These are phyloP conservation scores for Lycopodina hypogea DNA, from an alignment of 37 sponge, comb jelly and placozoan species.

Conservation along the genomic window DNA sequence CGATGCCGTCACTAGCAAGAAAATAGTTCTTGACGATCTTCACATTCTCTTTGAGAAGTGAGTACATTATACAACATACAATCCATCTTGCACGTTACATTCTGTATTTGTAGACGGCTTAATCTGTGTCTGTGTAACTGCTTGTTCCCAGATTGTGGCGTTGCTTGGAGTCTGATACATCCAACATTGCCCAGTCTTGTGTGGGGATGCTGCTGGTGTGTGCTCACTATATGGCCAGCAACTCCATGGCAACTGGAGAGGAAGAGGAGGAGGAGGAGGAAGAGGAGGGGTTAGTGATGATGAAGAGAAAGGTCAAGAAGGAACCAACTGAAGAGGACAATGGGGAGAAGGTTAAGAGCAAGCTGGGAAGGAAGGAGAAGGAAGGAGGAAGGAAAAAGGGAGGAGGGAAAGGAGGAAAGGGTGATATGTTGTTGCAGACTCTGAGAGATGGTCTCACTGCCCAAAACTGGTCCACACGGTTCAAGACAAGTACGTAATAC, in stretches of 20 bases:
- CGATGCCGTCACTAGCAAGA: background rate
- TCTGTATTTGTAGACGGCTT: background rate
- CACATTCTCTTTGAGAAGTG: constrained; percentile 13
- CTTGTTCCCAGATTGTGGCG: constrained; percentile 40
- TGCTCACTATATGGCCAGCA: constrained; percentile 6
- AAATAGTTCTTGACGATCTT: background rate
- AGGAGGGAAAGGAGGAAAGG: background rate
- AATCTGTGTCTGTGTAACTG: background rate
- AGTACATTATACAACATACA: background rate
- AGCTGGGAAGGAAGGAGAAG: background rate
- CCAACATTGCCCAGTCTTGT: constrained; percentile 23
- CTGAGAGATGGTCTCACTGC: constrained; percentile 12
- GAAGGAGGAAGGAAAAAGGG: background rate
- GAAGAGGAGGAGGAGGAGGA: background rate
- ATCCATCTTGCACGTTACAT: background rate
- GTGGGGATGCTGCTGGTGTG: constrained; percentile 32
- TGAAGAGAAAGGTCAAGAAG: no score
- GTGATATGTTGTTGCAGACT: constrained; percentile 7
- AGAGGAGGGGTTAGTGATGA: no score
- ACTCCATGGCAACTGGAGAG: background rate
- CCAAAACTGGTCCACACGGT: constrained; percentile 5
- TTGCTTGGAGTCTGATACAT: constrained; percentile 20
- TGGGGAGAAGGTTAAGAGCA: constrained; percentile 2
- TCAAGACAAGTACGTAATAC: constrained; percentile 25
- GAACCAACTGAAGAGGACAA: background rate